These are phyloP conservation scores for Leucopternis melanops DNA, from an alignment of 2,113 vertebrate species.

Conservation along the genomic window DNA sequence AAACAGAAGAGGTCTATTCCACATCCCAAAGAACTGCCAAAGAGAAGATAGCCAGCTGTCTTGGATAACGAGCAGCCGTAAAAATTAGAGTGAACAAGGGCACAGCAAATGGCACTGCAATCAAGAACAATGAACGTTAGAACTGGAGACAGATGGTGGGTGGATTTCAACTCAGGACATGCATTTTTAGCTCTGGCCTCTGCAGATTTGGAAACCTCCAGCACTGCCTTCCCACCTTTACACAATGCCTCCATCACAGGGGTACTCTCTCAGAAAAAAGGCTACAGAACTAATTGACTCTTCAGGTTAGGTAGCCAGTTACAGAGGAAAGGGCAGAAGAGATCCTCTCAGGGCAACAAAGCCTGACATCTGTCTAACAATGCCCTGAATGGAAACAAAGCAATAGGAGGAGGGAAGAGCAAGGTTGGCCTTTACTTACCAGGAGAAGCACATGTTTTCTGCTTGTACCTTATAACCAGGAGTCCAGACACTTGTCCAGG, in stretches of 20 bases:
- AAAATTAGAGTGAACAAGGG: slow-evolving; percentile 7
- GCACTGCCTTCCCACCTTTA: neutral
- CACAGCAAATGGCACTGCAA: slow-evolving; percentile 4
- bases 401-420: neutral
- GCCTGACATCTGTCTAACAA: neutral
- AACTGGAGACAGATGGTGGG: neutral
- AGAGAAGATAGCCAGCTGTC: slow-evolving; percentile 38
- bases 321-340: neutral
- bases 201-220: neutral
- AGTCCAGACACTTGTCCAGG: neutral
- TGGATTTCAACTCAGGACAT: neutral
- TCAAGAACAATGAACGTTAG: slow-evolving; percentile 22
- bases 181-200: neutral
- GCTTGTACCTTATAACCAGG: neutral
- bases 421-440: neutral
- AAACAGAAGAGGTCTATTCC: neutral
- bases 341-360: neutral
- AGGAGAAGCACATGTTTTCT: neutral
- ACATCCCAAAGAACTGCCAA: neutral
- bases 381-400: neutral
- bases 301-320: neutral
- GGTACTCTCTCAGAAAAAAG: neutral
- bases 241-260: neutral
- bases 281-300: neutral
- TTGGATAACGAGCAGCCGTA: neutral